Evolutionary conservation across 2,797 vertebrate species (phyloP), one percentile per base, ranked within the genome.

Genomic region (Danio albolineatus): DNA sequence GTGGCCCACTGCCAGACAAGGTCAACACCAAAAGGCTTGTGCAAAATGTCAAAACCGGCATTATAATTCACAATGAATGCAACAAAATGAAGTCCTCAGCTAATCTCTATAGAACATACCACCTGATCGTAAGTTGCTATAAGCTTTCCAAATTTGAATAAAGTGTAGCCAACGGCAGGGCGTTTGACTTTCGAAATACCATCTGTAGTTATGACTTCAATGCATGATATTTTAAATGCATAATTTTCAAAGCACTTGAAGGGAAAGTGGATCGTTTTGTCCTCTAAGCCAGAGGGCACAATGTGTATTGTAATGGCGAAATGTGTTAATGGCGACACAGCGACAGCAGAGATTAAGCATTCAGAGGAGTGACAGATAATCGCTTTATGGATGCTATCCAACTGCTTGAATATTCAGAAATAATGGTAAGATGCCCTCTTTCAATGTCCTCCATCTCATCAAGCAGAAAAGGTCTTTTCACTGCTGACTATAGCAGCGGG

Each of bases 31-130:
- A 41, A 77, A 73, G 56, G 44, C 64, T 38, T 39, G 73, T 66
- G 73, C 66, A 67, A 86, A 89, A 89, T 87, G 85, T 84, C 80
- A 80, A 67, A 49, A 75, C 82, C 54, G 6, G 80, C 76, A 82
- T 66, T 12, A 57, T 62, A 64, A 67, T 73, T 73, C 51, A 76
- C 17, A 21, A 16, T 54, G 61, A 38, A n/a, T 4, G 16, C 48
- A 19, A 64, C 8, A 60, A 16, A 54, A 6, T 8, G 16, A 72
- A 13, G 14, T 57, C 61, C 10, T 19, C 10, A 2, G 41, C 7
- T 69, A 13, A 43, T 41, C 21, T 0, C 4, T 21, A 44, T 57
- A 76, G 16, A 79, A 79, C 36, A 54, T 43, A 49, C 17, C 9
- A 39, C 14, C 21, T 17, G 16, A 21, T 13, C 17, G 41, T 39